Conservation (phyloP, 2,888 invertebrate genomes). For the Seira sanloemensis region DNA sequence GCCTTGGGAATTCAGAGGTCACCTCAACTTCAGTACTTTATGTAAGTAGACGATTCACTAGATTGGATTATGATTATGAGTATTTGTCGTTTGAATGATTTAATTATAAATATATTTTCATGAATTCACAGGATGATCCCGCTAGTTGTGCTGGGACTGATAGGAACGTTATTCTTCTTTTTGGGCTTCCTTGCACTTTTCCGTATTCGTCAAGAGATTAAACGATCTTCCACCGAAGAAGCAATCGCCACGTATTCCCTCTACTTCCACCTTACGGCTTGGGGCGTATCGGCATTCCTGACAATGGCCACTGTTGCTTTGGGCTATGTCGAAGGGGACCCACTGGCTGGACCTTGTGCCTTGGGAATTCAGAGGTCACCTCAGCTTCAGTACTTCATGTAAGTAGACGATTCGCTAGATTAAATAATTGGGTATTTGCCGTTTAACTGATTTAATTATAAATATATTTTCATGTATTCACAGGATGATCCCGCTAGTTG, state of each 20-base stretch:
- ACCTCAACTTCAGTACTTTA: slow-evolving; percentile 71
- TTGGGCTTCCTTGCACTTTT: slow-evolving; percentile 97
- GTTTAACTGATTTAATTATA: slow-evolving; percentile 23
- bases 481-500: slow-evolving; percentile 92
- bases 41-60: too few species aligned
- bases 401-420: too few species aligned
- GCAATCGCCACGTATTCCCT: slow-evolving; percentile 98
- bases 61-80: too few species aligned
- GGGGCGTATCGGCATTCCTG: slow-evolving; percentile 97
- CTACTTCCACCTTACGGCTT: slow-evolving; percentile 97
- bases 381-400: slow-evolving; percentile 73
- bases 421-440: too few species aligned
- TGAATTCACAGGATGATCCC: slow-evolving; percentile 85
- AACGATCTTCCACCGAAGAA: slow-evolving; percentile 78
- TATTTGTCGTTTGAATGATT: too few species aligned
- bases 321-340: slow-evolving; percentile 92
- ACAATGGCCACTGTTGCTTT: slow-evolving; percentile 96
- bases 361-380: slow-evolving; percentile 66
- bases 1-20: slow-evolving; percentile 67
- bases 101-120: too few species aligned
- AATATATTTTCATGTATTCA: slow-evolving; percentile 16
- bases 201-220: slow-evolving; percentile 83
- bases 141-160: slow-evolving; percentile 90
- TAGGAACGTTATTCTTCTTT: slow-evolving; percentile 94
- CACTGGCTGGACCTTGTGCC: slow-evolving; percentile 70